These are phyloP conservation scores for Pemphigus obesinymphae DNA, from an alignment of 1,140 invertebrate genomes.

Conservation along the genomic window DNA sequence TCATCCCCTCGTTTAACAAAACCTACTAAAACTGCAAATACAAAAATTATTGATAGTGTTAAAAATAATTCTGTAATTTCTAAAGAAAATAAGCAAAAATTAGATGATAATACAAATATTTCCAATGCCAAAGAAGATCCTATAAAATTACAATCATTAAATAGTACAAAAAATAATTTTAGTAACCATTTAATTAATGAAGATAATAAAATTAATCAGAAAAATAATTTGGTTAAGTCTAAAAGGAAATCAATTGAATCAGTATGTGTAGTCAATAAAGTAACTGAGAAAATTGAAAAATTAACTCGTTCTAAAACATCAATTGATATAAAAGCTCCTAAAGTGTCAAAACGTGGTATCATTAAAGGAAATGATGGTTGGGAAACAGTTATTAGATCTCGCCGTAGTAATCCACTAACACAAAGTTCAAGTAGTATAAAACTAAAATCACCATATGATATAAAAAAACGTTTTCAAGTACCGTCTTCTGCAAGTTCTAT, in stretches of 20 bases:
- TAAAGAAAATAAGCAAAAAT: background rate
- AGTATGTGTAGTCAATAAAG: background rate
- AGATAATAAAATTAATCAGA: background rate
- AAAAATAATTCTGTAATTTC: background rate
- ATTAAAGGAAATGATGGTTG: constrained; percentile 54
- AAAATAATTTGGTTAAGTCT: background rate
- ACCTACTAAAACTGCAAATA: background rate
- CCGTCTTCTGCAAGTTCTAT: constrained; percentile 58
- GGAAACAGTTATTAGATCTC: constrained; percentile 58
- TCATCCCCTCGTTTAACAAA: constrained; percentile 7
- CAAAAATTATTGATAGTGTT: background rate
- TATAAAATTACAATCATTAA: background rate
- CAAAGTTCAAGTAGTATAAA: constrained; percentile 45
- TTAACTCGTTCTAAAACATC: constrained; percentile 42
- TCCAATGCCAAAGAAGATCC: background rate
- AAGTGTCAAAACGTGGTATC: constrained; percentile 13
- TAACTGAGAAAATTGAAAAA: constrained; percentile 1
- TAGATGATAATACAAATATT: background rate
- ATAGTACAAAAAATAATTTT: background rate
- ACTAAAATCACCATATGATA: constrained; percentile 25
- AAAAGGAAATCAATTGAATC: constrained; percentile 21
- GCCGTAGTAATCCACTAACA: constrained; percentile 42
- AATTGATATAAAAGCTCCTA: constrained; percentile 32
- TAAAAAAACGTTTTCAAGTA: constrained; percentile 54
- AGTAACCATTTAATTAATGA: background rate